These are phyloP conservation scores for Daktulosphaira vitifoliae DNA, from an alignment of 1,140 invertebrate species.

Conservation along the genomic window DNA sequence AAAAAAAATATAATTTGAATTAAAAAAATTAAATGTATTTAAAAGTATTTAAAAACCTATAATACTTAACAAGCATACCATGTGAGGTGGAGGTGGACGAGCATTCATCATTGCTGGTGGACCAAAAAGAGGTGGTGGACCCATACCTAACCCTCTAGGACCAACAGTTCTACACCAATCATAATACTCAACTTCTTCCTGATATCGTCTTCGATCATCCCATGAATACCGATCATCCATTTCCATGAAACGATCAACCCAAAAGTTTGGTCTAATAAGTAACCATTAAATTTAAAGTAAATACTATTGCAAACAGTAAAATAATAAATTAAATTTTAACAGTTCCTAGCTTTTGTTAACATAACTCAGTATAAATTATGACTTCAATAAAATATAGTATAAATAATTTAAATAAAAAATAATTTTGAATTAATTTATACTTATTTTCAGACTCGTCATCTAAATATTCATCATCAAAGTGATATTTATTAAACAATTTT, in stretches of 20 bases:
- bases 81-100: conserved; percentile 19
- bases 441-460: too few species aligned
- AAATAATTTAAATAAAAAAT: too few species aligned
- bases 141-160: conserved; percentile 40
- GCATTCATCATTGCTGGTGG: conserved; percentile 17
- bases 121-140: conserved; percentile 24
- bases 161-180: conserved; percentile 69
- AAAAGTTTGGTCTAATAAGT: conserved; percentile 29
- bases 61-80: background rate
- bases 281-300: background rate
- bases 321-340: background rate
- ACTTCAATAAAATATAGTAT: conserved; percentile 1
- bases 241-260: conserved; percentile 50
- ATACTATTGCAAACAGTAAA: background rate
- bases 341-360: background rate
- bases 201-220: conserved; percentile 73
- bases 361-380: background rate
- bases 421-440: too few species aligned
- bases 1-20: background rate
- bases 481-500: too few species aligned
- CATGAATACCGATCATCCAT: conserved; percentile 76
- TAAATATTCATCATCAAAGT: too few species aligned
- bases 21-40: background rate
- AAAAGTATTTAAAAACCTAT: background rate
- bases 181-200: conserved; percentile 71